A percentile compares a stretch with the other conserved stretches of the same genome.
Evolutionary conservation across 2,113 vertebrate genomes (phyloP).

Genomic region (Pampusana beccarii): DNA sequence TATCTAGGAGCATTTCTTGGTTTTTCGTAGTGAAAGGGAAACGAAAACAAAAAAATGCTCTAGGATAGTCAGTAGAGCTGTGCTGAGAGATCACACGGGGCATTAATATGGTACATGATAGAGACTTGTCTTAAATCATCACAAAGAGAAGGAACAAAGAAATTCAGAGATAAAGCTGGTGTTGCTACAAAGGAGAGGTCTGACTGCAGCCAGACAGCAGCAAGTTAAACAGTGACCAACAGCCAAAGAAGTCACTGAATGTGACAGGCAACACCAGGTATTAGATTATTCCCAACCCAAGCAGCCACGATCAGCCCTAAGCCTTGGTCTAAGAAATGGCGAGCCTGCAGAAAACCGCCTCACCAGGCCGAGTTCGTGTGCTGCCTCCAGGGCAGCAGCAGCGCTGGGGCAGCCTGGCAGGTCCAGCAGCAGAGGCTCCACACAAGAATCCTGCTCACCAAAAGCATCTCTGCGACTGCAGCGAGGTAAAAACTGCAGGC

Average conservation of each 20-base stretch:
- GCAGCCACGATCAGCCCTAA: background rate
- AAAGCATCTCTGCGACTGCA: background rate
- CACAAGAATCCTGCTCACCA: background rate
- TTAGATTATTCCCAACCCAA: background rate
- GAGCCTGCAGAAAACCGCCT: background rate
- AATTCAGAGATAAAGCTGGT: background rate
- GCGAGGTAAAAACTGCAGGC: background rate
- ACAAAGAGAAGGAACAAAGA: background rate
- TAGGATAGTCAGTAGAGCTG: background rate
- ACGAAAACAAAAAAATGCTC: background rate
- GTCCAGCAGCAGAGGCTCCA: background rate
- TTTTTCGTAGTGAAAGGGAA: background rate
- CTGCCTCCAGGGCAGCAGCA: background rate
- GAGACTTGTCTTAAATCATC: background rate
- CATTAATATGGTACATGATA: background rate
- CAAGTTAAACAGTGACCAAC: background rate
- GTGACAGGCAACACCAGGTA: background rate
- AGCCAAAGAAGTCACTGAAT: background rate
- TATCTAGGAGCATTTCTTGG: background rate
- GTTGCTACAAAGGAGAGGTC: background rate
- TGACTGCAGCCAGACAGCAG: background rate
- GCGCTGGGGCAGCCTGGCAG: background rate
- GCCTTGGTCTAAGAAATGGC: background rate
- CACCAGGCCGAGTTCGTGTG: rapidly evolving
- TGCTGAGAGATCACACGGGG: background rate